phyloP scores from a whole-genome alignment of 64 coral and sea anemone genomes.

The Trachythela sp. region DNA sequence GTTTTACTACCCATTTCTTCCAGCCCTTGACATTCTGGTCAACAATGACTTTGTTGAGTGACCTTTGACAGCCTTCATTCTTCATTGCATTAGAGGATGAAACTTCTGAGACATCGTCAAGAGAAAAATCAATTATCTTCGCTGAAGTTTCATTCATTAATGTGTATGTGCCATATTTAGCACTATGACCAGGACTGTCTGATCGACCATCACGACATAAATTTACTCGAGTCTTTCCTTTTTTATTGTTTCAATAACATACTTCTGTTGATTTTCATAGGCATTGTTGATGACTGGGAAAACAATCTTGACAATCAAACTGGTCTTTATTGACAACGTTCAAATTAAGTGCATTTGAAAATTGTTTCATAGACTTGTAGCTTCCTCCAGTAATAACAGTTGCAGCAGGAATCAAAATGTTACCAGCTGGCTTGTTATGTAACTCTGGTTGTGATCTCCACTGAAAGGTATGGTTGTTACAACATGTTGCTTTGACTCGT shows the following conservation, averaged over 20 bases:
- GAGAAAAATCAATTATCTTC: constrained; percentile 1
- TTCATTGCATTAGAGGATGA: not conserved
- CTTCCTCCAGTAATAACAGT: constrained; percentile 33
- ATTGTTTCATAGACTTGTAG: not conserved
- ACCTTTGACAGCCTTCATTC: too few species aligned
- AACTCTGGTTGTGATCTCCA: too few species aligned
- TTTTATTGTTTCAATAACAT: constrained; percentile 5
- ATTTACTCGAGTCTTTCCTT: not conserved
- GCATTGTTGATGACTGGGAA: constrained; percentile 42
- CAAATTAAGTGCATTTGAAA: too few species aligned
- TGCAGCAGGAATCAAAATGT: constrained; percentile 44
- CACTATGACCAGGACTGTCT: constrained; percentile 39
- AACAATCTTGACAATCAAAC: not conserved
- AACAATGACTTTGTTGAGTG: too few species aligned
- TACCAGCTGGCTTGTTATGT: not conserved
- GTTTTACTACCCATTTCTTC: too few species aligned
- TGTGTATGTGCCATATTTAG: too few species aligned
- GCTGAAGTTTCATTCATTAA: constrained; percentile 32
- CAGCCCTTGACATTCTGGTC: too few species aligned
- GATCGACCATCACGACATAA: constrained; percentile 40
- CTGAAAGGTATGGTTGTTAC: constrained; percentile 9
- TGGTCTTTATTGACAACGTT: not conserved
- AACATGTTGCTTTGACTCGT: not conserved
- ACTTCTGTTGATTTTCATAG: constrained; percentile 17
- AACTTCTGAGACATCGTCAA: not conserved